A percentile compares a stretch with the other conserved stretches of the same genome.
phyloP scores from a whole-genome alignment of 2,797 vertebrate genomes.

The Astyanax mexicanus region DNA sequence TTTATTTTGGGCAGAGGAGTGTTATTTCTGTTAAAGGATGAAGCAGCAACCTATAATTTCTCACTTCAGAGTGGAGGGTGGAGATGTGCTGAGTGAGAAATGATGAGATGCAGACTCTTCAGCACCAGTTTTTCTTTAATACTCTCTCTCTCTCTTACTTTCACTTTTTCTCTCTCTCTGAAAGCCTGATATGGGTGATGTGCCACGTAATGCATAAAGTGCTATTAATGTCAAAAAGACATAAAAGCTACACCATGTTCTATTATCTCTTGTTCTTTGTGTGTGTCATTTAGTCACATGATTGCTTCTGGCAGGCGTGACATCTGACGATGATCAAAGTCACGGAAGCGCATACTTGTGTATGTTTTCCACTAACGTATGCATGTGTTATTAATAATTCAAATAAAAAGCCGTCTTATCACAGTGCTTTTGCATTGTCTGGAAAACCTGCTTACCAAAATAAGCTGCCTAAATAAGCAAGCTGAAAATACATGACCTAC shows the following conservation, averaged over 20 bases:
- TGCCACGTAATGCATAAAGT: background rate
- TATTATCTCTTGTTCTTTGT: background rate
- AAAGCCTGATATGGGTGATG: background rate
- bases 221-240: background rate
- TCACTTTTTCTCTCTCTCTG: no score
- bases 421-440: background rate
- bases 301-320: background rate
- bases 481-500: background rate
- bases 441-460: background rate
- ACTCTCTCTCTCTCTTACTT: background rate
- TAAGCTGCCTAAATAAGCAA: background rate
- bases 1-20: background rate
- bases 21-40: background rate
- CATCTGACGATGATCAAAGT: background rate
- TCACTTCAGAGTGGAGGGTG: background rate
- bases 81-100: background rate
- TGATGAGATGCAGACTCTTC: background rate
- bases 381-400: background rate
- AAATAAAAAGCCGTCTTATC: background rate
- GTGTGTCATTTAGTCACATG: background rate
- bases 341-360: background rate
- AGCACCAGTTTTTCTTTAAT: background rate
- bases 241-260: background rate
- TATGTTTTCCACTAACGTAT: background rate
- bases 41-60: background rate